Evolutionary conservation across 2,113 vertebrate species (phyloP).

Genomic region (Laticauda colubrina): DNA sequence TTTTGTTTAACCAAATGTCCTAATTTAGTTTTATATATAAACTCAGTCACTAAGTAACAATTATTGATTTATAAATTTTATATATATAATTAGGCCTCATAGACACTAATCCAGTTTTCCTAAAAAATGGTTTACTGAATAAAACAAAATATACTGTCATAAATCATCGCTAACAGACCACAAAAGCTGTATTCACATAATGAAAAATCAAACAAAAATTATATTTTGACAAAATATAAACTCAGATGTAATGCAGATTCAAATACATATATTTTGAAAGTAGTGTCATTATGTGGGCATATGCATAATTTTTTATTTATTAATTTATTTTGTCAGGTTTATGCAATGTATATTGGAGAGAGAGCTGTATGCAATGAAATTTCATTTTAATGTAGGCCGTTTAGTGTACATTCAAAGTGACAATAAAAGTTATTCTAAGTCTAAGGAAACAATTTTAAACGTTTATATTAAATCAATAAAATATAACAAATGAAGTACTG

Average conservation of each 20-base stretch:
- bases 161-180: not conserved
- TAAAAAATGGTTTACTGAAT: not conserved
- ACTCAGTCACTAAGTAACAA: not conserved
- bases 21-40: not conserved
- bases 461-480: not conserved
- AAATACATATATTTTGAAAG: not conserved
- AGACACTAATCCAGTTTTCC: not conserved
- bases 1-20: not conserved
- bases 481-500: not conserved
- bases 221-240: not conserved
- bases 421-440: no score
- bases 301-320: no score
- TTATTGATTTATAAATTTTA: not conserved
- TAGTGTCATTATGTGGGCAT: no score
- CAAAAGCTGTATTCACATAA: not conserved
- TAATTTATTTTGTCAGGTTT: no score
- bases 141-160: not conserved
- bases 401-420: no score
- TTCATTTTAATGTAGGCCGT: no score
- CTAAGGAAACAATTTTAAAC: not conserved
- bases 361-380: no score
- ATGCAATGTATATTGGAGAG: no score
- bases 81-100: not conserved
- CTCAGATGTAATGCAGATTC: not conserved
- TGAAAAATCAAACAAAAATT: not conserved